phyloP scores from a whole-genome alignment of 2,888 invertebrate genomes.

The Ernsta delagoae region DNA sequence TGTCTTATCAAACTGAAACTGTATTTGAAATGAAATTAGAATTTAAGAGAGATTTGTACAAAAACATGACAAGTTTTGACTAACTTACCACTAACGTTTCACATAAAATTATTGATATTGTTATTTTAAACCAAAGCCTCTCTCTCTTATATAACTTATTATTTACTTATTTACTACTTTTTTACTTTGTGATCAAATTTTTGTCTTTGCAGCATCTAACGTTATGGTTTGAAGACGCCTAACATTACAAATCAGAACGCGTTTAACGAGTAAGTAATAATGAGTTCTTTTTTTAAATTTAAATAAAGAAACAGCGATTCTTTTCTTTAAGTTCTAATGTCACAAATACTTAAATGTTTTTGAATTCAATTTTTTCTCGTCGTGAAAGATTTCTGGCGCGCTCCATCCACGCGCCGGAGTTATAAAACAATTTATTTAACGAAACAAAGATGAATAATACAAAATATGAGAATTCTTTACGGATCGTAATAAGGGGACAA shows the following conservation, averaged over 20 bases:
- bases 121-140: too few species aligned
- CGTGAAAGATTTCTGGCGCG: conserved; percentile 53
- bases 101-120: too few species aligned
- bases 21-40: not conserved
- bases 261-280: not conserved
- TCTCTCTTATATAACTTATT: too few species aligned
- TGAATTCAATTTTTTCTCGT: conserved; percentile 36
- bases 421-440: conserved; percentile 50
- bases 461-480: conserved; percentile 67
- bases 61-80: too few species aligned
- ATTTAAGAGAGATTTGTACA: too few species aligned
- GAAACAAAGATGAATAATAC: conserved; percentile 49
- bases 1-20: conserved; percentile 33
- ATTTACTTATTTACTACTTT: too few species aligned
- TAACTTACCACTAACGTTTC: too few species aligned
- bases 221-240: not conserved
- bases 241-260: not conserved
- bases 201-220: too few species aligned
- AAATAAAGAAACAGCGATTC: not conserved
- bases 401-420: conserved; percentile 71
- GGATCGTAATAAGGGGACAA: conserved; percentile 58
- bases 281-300: not conserved
- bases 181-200: too few species aligned
- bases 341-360: conserved; percentile 14
- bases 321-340: not conserved